A percentile compares a stretch with the other conserved stretches of the same genome.
Evolutionary conservation across 2,113 vertebrate species (phyloP).

Genomic region (Crotalus tigris): DNA sequence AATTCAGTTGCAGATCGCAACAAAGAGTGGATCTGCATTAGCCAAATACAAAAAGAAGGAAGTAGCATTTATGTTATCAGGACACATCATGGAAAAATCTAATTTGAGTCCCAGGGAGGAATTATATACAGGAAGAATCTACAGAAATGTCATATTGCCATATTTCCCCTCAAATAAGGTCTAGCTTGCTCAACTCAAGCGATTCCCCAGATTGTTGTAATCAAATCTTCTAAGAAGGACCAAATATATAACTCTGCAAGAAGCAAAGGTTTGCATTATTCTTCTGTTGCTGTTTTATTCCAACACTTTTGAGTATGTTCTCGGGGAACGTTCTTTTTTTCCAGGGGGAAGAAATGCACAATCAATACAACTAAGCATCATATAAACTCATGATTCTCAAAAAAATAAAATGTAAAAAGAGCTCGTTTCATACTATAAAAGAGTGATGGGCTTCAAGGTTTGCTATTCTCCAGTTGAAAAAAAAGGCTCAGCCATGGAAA

Average conservation of each 20-base stretch:
- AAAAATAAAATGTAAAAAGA: conserved; percentile 42
- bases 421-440: conserved; percentile 30
- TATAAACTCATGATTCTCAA: conserved; percentile 43
- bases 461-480: conserved; percentile 35
- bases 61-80: neutral
- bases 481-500: conserved; percentile 31
- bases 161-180: neutral
- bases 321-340: neutral
- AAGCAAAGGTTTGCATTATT: conserved; percentile 21
- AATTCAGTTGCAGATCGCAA: neutral
- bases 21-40: neutral
- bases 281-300: conserved; percentile 8
- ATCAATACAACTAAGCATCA: conserved; percentile 36
- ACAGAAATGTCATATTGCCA: neutral
- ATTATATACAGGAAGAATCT: conserved; percentile 15
- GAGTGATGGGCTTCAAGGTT: conserved; percentile 18
- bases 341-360: neutral
- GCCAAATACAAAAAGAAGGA: neutral
- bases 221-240: conserved; percentile 7
- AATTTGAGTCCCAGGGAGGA: neutral
- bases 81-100: neutral
- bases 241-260: neutral
- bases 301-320: conserved; percentile 26
- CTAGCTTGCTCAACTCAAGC: conserved; percentile 6
- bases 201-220: conserved; percentile 6